Conservation (phyloP, 2,888 invertebrate genomes). For the Acanthosepion pharaonis region DNA sequence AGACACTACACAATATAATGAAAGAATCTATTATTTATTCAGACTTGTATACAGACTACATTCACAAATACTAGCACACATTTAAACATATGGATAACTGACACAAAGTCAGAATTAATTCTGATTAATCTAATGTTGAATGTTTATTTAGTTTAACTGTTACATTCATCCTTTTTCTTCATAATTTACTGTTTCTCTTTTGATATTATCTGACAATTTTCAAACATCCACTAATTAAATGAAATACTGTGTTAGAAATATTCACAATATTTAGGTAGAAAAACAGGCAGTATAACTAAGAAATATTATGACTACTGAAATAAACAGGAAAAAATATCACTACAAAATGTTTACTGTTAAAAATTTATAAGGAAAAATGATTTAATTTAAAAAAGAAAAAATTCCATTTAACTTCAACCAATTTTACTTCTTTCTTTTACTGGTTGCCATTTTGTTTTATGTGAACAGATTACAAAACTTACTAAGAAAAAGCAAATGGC, state of each 20-base stretch:
- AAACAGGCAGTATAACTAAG: neutral
- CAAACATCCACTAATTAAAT: neutral
- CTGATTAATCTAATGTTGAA: neutral
- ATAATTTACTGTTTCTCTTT: neutral
- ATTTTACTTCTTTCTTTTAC: too few relatives aligned
- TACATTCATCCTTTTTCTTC: too few relatives aligned
- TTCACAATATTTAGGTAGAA: neutral
- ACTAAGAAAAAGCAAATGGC: neutral
- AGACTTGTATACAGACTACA: neutral
- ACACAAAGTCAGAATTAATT: neutral
- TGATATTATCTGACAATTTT: neutral
- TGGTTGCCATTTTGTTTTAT: neutral
- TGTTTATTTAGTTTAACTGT: neutral
- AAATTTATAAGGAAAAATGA: too few relatives aligned
- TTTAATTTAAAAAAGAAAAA: too few relatives aligned
- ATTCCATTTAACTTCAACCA: too few relatives aligned
- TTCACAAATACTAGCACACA: too few relatives aligned
- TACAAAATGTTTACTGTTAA: neutral
- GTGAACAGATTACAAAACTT: neutral
- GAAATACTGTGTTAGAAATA: neutral
- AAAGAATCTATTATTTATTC: neutral
- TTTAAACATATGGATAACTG: neutral
- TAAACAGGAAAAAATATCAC: neutral
- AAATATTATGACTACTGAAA: neutral
- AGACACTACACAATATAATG: neutral